phyloP scores from a whole-genome alignment of 1,140 invertebrate species.

The Ptiloglossa arizonensis region DNA sequence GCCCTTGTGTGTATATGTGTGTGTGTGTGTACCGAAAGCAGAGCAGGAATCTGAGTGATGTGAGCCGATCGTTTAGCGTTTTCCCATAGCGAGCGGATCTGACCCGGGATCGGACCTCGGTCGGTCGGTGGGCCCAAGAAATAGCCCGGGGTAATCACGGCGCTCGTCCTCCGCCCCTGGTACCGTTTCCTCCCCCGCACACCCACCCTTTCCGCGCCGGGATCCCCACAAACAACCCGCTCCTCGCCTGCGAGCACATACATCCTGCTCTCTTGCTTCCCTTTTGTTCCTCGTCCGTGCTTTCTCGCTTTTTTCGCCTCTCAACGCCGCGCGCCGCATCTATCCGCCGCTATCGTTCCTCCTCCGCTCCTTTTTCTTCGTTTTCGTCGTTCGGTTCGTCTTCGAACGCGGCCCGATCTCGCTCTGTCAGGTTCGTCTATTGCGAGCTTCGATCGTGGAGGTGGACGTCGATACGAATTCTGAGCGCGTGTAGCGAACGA shows the following conservation, averaged over 20 bases:
- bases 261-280: constrained; percentile 46
- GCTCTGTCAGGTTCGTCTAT: background rate
- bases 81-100: constrained; percentile 81
- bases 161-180: constrained; percentile 71
- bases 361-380: constrained; percentile 28
- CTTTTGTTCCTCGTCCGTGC: constrained; percentile 30
- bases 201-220: constrained; percentile 54
- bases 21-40: constrained; percentile 66
- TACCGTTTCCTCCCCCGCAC: constrained; percentile 68
- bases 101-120: constrained; percentile 79
- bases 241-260: constrained; percentile 44
- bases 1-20: no score
- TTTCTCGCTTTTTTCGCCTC: constrained; percentile 54
- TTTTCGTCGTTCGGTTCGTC: background rate
- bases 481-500: no score
- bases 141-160: constrained; percentile 80
- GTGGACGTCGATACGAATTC: no score
- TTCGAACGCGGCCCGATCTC: background rate
- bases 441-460: no score
- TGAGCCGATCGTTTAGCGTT: constrained; percentile 81
- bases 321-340: constrained; percentile 27
- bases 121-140: constrained; percentile 72
- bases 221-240: constrained; percentile 47
- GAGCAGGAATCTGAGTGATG: constrained; percentile 80
- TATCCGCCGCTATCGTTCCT: constrained; percentile 22